Evolutionary conservation across 2,797 vertebrate genomes (phyloP).

Genomic region (Sebastes oblongus): DNA sequence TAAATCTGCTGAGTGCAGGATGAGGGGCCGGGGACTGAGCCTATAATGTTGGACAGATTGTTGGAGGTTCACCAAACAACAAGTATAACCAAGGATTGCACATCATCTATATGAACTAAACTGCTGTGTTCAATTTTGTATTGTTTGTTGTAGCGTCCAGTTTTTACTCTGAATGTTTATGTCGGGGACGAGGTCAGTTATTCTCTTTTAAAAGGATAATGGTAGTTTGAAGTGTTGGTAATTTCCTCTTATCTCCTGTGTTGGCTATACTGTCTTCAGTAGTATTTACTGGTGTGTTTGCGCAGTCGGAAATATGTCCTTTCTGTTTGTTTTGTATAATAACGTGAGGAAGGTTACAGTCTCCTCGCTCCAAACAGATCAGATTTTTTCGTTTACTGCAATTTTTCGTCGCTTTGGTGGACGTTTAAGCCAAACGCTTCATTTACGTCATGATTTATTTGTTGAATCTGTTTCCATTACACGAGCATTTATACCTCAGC

Average conservation of each 20-base stretch:
- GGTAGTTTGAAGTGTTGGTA: too few relatives aligned
- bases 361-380: neutral
- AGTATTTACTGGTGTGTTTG: neutral
- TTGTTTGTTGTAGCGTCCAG: neutral
- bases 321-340: neutral
- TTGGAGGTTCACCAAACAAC: conserved; percentile 58
- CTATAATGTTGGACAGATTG: conserved; percentile 2
- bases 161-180: neutral
- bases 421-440: neutral
- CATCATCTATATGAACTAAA: conserved; percentile 66
- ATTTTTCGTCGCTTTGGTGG: neutral
- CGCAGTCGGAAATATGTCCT: neutral
- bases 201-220: neutral
- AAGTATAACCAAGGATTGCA: conserved; percentile 82
- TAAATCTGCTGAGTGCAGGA: conserved; percentile 25
- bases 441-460: neutral
- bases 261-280: neutral
- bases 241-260: neutral
- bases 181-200: neutral
- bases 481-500: neutral
- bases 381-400: rapidly evolving
- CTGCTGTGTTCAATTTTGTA: neutral
- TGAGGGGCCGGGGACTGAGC: conserved; percentile 35
- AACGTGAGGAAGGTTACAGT: neutral
- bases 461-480: neutral